Base-by-base conservation (phyloP, 2,888 invertebrate species). In the Papilio elwesi region DNA sequence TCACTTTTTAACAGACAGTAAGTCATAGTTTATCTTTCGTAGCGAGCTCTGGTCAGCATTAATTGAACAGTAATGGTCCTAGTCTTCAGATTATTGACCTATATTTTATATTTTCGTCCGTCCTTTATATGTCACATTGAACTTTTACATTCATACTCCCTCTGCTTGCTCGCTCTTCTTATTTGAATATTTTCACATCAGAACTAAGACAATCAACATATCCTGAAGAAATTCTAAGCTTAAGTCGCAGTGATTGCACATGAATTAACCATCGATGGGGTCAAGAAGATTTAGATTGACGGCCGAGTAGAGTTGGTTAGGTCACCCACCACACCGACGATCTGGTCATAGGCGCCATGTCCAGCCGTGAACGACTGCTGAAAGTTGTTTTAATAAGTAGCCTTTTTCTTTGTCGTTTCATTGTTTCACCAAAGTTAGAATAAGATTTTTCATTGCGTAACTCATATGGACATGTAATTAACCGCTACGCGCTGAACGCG, bases 61-160 rank as follows among this genome's bases (percentile, higher is more conserved):
- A 89, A 89, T 85, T 86, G 80, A 76, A 73, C 74, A 79, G 77
- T 85, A 87, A 87, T 83, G 83, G 78, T 72, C 79, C 80, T 83
- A n/a, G 78, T 80, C 79, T 75, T 76, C 73, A 57, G 77, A 70
- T 79, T 78, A 79, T 82, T 86, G 87, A 86, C 89, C 87, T 74
- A 87, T 80, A 85, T 89, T 78, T 74, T 62, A 77, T 77, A 77
- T 79, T 83, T 84, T 82, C 82, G 48, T 64, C n/a, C 43, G 59
- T 43, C 43, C 2, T 1, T 43, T 43, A 43, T 62, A 62, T 43
- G 43, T 62, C 43, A 11, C 43, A 43, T 43, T 62, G 59, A 62
- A 62, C 59, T 43, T 8, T 62, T 59, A 38, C 59, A 59, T 36
- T 11, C 43, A 38, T 38, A 59, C 10, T 57, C 13, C n/a, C 38